These are phyloP conservation scores for Asteroscopus sphinx DNA, from an alignment of 2,888 invertebrate genomes.

Conservation along the genomic window DNA sequence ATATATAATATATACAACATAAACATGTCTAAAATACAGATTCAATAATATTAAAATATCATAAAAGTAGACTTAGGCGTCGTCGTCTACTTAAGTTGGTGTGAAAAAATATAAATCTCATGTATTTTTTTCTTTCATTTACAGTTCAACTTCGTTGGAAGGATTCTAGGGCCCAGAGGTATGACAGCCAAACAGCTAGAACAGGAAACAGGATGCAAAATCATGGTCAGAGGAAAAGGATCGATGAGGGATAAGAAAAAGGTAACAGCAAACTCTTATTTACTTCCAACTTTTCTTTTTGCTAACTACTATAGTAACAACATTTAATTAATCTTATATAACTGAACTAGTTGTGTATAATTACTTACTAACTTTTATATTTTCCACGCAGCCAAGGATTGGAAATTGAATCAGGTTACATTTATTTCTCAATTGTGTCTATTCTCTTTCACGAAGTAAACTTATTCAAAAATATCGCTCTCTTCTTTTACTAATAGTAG, in stretches of 20 bases:
- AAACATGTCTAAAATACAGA: too few species aligned
- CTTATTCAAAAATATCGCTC: too few species aligned
- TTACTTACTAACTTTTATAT: slow-evolving; percentile 31
- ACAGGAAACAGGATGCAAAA: slow-evolving; percentile 99
- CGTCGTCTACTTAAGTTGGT: too few species aligned
- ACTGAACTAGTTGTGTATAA: slow-evolving; percentile 5
- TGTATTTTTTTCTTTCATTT: slow-evolving; percentile 81
- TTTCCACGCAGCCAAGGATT: slow-evolving; percentile 54
- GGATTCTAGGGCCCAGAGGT: slow-evolving; percentile 99
- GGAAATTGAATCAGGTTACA: slow-evolving; percentile 59
- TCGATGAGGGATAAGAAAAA: slow-evolving; percentile 99
- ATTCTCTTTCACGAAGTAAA: too few species aligned
- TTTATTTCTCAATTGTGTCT: slow-evolving; percentile 18
- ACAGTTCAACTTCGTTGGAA: slow-evolving; percentile 99
- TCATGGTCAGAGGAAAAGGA: slow-evolving; percentile 99
- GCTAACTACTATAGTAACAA: slow-evolving; percentile 15
- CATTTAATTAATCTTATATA: slow-evolving; percentile 5
- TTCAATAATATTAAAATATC: too few species aligned
- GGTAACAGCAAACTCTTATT: slow-evolving; percentile 90
- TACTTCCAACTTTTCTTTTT: slow-evolving; percentile 31
- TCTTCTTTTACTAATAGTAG: too few species aligned
- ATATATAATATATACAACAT: too few species aligned
- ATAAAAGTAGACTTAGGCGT: too few species aligned
- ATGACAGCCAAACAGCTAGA: slow-evolving; percentile 99
- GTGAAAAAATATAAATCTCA: neutral